These are phyloP conservation scores for Plusia festucae DNA, from an alignment of 2,888 invertebrate genomes.

Conservation along the genomic window DNA sequence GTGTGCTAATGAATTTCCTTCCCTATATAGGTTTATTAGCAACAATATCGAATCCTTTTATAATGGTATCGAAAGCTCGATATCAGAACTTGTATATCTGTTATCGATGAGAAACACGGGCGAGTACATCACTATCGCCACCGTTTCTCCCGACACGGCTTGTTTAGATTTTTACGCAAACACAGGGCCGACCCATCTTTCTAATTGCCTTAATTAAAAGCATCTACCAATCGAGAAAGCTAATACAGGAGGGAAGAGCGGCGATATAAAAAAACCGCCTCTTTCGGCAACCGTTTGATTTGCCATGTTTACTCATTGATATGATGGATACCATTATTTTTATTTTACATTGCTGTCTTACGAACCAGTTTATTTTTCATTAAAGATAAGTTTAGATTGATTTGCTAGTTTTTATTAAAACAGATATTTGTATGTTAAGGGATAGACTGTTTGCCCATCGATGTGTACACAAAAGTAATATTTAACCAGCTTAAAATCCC, in stretches of 20 bases:
- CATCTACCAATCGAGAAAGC: constrained; percentile 72
- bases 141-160: constrained; percentile 70
- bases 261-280: constrained; percentile 39
- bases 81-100: not conserved
- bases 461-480: constrained; percentile 11
- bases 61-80: constrained; percentile 5
- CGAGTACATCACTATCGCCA: constrained; percentile 53
- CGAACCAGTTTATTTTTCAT: too few relatives aligned
- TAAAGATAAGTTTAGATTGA: too few relatives aligned
- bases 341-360: not conserved
- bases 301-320: constrained; percentile 35
- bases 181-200: constrained; percentile 80
- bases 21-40: not conserved
- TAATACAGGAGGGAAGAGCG: constrained; percentile 53
- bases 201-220: constrained; percentile 88
- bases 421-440: not conserved
- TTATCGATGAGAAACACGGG: constrained; percentile 44
- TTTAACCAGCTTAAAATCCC: not conserved
- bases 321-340: constrained; percentile 15
- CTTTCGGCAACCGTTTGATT: constrained; percentile 53
- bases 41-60: not conserved
- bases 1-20: too few relatives aligned
- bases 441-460: not conserved
- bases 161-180: constrained; percentile 89
- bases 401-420: too few relatives aligned